A percentile compares a stretch with the other conserved stretches of the same genome.
Conservation (phyloP, 2,888 invertebrate genomes). For the Chironomus tentans region DNA sequence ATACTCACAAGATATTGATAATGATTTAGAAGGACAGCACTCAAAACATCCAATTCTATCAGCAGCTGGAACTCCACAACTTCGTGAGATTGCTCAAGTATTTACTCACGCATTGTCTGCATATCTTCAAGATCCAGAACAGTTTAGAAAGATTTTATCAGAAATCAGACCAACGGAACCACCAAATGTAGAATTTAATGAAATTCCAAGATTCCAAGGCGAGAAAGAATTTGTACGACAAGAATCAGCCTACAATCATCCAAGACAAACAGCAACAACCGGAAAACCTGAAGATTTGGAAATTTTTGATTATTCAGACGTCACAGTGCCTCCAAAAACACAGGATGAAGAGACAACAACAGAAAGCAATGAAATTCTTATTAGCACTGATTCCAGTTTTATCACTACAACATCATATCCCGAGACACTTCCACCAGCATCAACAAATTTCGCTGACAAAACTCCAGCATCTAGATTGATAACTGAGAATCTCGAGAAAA, state of each 20-base stretch:
- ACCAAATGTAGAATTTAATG: constrained; percentile 44
- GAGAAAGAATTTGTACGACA: constrained; percentile 29
- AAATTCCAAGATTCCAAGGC: constrained; percentile 32
- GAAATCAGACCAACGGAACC: constrained; percentile 74
- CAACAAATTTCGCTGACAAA: constrained; percentile 28
- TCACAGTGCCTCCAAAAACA: constrained; percentile 45
- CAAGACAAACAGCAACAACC: constrained; percentile 44
- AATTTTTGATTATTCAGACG: constrained; percentile 68
- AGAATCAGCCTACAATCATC: constrained; percentile 37
- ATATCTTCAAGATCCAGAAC: constrained; percentile 73
- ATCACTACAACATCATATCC: constrained; percentile 28
- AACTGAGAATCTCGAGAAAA: constrained; percentile 29
- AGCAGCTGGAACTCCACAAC: constrained; percentile 48
- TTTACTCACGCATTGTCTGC: constrained; percentile 76
- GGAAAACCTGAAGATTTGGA: constrained; percentile 61
- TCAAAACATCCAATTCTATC: constrained; percentile 53
- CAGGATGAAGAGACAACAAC: constrained; percentile 35
- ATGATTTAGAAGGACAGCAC: constrained; percentile 53
- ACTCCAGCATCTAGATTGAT: constrained; percentile 31
- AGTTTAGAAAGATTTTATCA: constrained; percentile 64
- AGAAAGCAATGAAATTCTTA: constrained; percentile 30
- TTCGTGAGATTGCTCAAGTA: constrained; percentile 71
- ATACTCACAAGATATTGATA: constrained; percentile 31
- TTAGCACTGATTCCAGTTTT: constrained; percentile 32
- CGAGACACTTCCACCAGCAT: constrained; percentile 28